These are phyloP conservation scores for Alectoris magna DNA, from an alignment of 2,797 vertebrate species.

Conservation along the genomic window DNA sequence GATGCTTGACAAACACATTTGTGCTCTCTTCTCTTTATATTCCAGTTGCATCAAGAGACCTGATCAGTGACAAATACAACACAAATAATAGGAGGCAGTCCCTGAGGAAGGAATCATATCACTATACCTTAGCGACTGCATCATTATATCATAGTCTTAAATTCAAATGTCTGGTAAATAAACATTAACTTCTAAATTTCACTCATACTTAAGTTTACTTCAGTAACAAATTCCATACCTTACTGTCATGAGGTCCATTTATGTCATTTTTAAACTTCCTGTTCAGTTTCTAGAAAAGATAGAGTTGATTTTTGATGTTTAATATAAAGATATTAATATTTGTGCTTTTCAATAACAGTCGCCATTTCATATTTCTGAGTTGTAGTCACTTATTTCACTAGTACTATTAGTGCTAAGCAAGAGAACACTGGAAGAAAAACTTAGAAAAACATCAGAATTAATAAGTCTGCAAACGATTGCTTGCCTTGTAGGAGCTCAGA, in stretches of 20 bases:
- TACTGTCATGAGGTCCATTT: neutral
- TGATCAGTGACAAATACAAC: neutral
- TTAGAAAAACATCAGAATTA: constrained; percentile 11
- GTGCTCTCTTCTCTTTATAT: neutral
- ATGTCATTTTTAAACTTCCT: neutral
- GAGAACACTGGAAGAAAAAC: neutral
- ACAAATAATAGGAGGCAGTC: neutral
- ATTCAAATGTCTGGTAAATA: neutral
- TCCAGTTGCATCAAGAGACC: neutral
- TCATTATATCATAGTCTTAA: neutral
- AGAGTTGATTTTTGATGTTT: neutral
- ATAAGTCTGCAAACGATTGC: constrained; percentile 27
- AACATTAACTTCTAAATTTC: neutral
- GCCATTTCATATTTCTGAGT: constrained; percentile 6
- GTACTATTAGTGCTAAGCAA: neutral
- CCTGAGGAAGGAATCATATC: neutral
- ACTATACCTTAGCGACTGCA: neutral
- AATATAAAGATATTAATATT: neutral
- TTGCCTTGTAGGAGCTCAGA: constrained; percentile 24
- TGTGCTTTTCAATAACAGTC: neutral
- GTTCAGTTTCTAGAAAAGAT: neutral
- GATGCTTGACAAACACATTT: neutral
- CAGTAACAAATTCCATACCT: neutral
- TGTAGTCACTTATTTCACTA: neutral
- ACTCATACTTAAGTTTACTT: neutral